These are phyloP conservation scores for Anoncus sp. DNA, from an alignment of 2,888 invertebrate species.

Conservation along the genomic window DNA sequence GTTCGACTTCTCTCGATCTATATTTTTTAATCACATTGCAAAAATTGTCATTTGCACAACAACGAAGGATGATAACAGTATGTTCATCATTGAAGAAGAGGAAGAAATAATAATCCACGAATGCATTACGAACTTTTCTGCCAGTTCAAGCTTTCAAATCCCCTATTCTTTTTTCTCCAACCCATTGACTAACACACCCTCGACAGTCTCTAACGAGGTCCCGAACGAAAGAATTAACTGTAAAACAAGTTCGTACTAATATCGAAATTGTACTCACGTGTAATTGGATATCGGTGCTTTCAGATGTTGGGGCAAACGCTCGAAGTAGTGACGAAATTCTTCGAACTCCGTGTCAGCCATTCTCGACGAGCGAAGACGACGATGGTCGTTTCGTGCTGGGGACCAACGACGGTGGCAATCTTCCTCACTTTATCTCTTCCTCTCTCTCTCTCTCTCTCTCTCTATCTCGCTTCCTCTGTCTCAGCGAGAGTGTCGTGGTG, in stretches of 20 bases:
- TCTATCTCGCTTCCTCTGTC: conserved; percentile 50
- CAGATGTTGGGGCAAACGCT: conserved; percentile 91
- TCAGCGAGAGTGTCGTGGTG: conserved; percentile 62
- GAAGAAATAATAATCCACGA: too few relatives aligned
- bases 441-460: conserved; percentile 44
- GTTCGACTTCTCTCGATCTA: neutral
- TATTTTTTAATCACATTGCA: neutral
- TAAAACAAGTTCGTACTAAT: neutral
- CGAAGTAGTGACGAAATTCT: conserved; percentile 95
- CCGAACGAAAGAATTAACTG: neutral
- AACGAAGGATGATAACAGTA: neutral
- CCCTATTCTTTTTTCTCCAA: neutral
- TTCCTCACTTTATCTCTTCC: conserved; percentile 35
- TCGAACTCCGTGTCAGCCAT: conserved; percentile 98
- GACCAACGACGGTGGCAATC: conserved; percentile 64
- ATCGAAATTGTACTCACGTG: conserved; percentile 88
- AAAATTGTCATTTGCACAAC: neutral
- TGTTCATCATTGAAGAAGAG: neutral
- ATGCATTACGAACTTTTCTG: neutral
- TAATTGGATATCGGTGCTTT: conserved; percentile 93
- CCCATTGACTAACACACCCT: neutral
- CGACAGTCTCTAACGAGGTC: neutral
- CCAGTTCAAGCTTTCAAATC: neutral
- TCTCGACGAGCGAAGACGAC: conserved; percentile 69
- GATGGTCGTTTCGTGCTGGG: conserved; percentile 61